These are phyloP conservation scores for Lutjanus argentimaculatus DNA, from an alignment of 2,797 vertebrate species.

Conservation along the genomic window DNA sequence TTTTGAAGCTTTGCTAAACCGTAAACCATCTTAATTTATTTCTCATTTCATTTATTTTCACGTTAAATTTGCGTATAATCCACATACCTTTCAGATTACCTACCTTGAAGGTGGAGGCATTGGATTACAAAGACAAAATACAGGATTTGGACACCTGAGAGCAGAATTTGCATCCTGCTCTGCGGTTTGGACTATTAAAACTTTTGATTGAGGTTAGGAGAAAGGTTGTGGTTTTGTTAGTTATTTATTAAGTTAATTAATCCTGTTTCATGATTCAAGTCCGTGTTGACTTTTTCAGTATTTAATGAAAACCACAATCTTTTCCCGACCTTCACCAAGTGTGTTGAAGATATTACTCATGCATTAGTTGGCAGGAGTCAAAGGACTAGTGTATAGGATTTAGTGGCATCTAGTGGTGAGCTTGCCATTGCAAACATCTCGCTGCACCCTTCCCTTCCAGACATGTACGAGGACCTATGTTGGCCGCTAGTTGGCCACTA, in stretches of 20 bases:
- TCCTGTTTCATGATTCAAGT: background rate
- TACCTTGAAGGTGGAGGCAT: background rate
- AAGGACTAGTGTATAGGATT: no score
- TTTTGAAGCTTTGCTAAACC: background rate
- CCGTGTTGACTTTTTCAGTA: background rate
- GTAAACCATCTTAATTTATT: background rate
- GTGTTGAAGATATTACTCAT: background rate
- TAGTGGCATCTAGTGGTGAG: no score
- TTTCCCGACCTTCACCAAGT: constrained; percentile 3
- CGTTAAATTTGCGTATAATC: background rate
- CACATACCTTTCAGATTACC: background rate
- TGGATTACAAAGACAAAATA: background rate
- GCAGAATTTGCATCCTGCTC: background rate
- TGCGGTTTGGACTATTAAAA: background rate
- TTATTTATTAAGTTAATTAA: background rate
- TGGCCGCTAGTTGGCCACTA: no score
- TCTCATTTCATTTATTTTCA: background rate
- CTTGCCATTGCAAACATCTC: no score
- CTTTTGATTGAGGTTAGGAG: constrained; percentile 18
- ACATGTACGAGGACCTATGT: no score
- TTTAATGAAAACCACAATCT: constrained; percentile 20
- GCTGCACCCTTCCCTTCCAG: no score
- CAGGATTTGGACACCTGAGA: background rate
- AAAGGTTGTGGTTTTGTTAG: constrained; percentile 23
- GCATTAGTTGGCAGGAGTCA: background rate